Conservation (phyloP, 53 echinoderm and acorn worm species). For the Echinometra lucunter region DNA sequence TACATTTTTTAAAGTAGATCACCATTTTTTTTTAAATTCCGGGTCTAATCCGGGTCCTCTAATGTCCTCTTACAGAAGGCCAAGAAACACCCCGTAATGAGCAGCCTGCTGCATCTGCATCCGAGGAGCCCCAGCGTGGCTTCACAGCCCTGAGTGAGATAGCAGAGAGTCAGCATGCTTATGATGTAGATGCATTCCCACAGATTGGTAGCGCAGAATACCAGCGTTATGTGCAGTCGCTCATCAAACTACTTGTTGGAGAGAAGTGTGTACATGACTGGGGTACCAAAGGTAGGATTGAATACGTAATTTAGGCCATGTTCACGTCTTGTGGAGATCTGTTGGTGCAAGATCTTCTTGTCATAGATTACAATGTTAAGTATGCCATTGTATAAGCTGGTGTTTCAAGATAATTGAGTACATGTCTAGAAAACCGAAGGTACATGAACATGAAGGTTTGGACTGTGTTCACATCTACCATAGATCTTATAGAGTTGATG, state of each 20-base stretch:
- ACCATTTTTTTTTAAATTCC: too few relatives aligned
- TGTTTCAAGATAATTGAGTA: background rate
- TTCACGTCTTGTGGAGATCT: background rate
- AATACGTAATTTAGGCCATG: background rate
- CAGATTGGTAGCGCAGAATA: slow-evolving; percentile 84
- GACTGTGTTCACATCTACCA: background rate
- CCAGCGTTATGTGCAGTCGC: slow-evolving; percentile 83
- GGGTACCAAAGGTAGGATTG: slow-evolving; percentile 84
- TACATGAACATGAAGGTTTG: too few relatives aligned
- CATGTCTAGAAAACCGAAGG: background rate
- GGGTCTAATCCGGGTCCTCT: too few relatives aligned
- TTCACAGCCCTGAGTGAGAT: slow-evolving; percentile 74
- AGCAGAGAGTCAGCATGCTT: slow-evolving; percentile 90
- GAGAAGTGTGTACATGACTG: slow-evolving; percentile 87
- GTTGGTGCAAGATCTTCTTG: too few relatives aligned
- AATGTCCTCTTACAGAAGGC: background rate
- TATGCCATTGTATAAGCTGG: background rate
- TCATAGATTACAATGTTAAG: too few relatives aligned
- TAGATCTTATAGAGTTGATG: background rate
- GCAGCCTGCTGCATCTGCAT: background rate
- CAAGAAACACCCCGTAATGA: slow-evolving; percentile 70
- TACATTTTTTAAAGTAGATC: too few relatives aligned
- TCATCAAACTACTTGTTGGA: slow-evolving; percentile 91
- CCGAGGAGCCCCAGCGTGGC: slow-evolving; percentile 47
- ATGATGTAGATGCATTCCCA: slow-evolving; percentile 86